Evolutionary conservation across 92 coral and sea anemone genomes (phyloP).

Genomic region (Ricordea florida): DNA sequence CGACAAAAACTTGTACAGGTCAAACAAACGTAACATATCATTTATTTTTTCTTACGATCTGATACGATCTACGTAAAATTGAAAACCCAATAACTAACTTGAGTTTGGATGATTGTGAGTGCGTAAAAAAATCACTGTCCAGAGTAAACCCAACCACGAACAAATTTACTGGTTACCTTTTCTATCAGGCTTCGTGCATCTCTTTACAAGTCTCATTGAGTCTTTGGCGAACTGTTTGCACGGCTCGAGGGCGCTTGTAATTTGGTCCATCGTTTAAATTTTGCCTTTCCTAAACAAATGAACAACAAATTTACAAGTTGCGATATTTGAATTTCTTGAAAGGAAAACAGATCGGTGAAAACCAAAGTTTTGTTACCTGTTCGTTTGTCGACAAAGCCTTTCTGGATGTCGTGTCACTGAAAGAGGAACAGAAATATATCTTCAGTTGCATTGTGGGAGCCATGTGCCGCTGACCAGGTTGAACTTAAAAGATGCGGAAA

Average conservation of each 20-base stretch:
- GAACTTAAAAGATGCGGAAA: background rate
- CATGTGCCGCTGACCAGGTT: slow-evolving; percentile 2
- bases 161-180: slow-evolving; percentile 77
- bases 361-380: slow-evolving; percentile 12
- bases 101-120: too few relatives aligned
- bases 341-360: background rate
- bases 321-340: background rate
- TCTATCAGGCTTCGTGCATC: slow-evolving; percentile 99
- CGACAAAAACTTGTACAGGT: too few relatives aligned
- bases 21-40: too few relatives aligned
- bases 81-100: too few relatives aligned
- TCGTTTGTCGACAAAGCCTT: background rate
- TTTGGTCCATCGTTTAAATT: slow-evolving; percentile 85
- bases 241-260: slow-evolving; percentile 88
- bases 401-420: slow-evolving; percentile 87
- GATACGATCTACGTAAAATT: too few relatives aligned
- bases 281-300: slow-evolving; percentile 13
- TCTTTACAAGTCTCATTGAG: slow-evolving; percentile 95
- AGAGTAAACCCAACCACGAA: too few relatives aligned
- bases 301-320: background rate
- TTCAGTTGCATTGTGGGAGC: slow-evolving; percentile 80
- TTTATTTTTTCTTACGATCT: too few relatives aligned
- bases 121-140: too few relatives aligned
- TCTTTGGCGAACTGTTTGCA: slow-evolving; percentile 99
- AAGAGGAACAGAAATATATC: slow-evolving; percentile 9